Base-by-base conservation (phyloP, 1,140 invertebrate species). In the Samia ricini region DNA sequence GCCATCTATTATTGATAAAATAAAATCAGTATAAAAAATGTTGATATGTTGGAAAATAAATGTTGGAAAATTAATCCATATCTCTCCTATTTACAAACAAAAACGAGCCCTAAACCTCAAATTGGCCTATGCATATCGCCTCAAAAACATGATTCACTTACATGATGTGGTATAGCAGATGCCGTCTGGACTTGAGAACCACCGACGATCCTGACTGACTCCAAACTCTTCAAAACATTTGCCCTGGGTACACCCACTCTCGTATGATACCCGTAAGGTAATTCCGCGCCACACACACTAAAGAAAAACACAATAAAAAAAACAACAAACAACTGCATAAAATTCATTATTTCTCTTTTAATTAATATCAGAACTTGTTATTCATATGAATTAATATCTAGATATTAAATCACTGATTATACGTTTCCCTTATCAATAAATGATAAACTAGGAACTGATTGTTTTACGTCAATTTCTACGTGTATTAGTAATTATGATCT, bases 111-210 rank as follows among this genome's bases (percentile, higher is more conserved):
- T n/a, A n/a, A n/a, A n/a, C n/a, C n/a, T n/a, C n/a, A n/a, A n/a
- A n/a, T n/a, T n/a, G n/a, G n/a, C n/a, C n/a, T n/a, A n/a, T n/a
- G n/a, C n/a, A n/a, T n/a, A n/a, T n/a, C n/a, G n/a, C n/a, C n/a
- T n/a, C n/a, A 15, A 1, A 15, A 42, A 10, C 15, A 15, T 15
- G n/a, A 42, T 3, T 15, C 4, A 64, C 63, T 66, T 61, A 83
- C 81, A 62, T 80, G 76, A 64, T 80, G 69, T 6, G 79, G 73
- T 60, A 77, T 74, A 7, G 56, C 63, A 21, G 59, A 58, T 2
- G 59, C 61, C 0, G 26, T 51, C 3, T 63, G 4, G 3, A 75
- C 73, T 50, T 71, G 64, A 42, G 24, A 70, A 0, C 81, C 81
- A 2, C 81, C 81, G 2, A 84, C 62, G 33, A 84, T 82, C 54